Evolutionary conservation across 1,140 invertebrate genomes (phyloP).

Genomic region (Drosophila sechellia): DNA sequence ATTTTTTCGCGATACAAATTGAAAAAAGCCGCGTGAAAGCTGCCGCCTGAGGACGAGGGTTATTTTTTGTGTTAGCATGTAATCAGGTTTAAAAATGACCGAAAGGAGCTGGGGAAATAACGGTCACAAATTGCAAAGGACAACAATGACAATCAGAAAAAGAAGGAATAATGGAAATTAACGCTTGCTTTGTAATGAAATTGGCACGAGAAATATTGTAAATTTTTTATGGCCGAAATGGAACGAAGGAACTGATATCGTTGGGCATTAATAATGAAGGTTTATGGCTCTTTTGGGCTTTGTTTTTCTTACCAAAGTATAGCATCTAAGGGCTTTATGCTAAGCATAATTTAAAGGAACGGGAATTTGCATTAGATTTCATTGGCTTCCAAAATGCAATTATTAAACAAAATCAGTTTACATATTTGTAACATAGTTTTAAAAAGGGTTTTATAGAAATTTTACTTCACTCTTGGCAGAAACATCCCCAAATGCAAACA

Average conservation of each 20-base stretch:
- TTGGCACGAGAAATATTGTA: conserved; percentile 39
- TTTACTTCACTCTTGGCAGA: background rate
- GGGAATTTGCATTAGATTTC: conserved; percentile 3
- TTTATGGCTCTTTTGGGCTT: conserved; percentile 41
- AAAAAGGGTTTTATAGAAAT: background rate
- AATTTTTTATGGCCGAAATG: conserved; percentile 43
- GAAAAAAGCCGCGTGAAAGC: conserved; percentile 68
- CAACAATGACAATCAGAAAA: conserved; percentile 68
- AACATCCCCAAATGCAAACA: conserved; percentile 19
- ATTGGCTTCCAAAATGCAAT: background rate
- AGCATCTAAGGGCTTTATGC: background rate
- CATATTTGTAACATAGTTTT: background rate
- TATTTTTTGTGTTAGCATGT: conserved; percentile 57
- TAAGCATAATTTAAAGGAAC: background rate
- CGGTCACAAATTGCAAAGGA: conserved; percentile 59
- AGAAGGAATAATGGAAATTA: conserved; percentile 66
- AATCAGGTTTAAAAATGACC: conserved; percentile 78
- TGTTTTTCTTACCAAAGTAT: conserved; percentile 13
- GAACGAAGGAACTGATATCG: conserved; percentile 28
- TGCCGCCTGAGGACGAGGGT: conserved; percentile 47
- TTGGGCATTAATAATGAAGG: conserved; percentile 39
- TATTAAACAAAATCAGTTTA: background rate
- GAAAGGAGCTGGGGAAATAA: conserved; percentile 55
- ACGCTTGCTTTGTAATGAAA: conserved; percentile 75
- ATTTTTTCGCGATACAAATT: conserved; percentile 58